These are phyloP conservation scores for Gymnogyps californianus DNA, from an alignment of 2,113 vertebrate genomes.

Conservation along the genomic window DNA sequence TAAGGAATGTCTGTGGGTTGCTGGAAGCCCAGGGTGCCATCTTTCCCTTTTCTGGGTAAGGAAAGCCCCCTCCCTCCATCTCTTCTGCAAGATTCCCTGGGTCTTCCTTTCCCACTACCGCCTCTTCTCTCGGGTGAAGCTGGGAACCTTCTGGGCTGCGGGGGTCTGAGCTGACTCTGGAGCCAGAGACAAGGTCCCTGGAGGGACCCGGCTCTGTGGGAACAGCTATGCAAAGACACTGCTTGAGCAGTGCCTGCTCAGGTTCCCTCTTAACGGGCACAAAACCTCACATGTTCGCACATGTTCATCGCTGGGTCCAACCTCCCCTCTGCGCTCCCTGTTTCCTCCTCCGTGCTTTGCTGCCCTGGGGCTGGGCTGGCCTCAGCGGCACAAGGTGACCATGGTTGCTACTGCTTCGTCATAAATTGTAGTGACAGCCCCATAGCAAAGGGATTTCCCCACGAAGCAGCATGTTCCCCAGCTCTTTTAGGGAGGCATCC, in stretches of 20 bases:
- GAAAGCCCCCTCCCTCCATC: not conserved
- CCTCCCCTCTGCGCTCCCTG: not conserved
- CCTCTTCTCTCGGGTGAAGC: not conserved
- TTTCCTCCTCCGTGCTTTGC: not conserved
- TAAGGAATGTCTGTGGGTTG: not conserved
- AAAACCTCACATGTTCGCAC: not conserved
- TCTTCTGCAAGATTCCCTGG: not conserved
- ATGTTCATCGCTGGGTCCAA: not conserved
- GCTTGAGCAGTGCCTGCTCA: not conserved
- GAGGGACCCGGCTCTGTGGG: not conserved
- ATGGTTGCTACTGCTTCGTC: slow-evolving; percentile 9
- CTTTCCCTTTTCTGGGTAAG: not conserved
- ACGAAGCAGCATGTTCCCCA: not conserved
- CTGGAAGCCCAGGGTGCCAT: not conserved
- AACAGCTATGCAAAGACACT: slow-evolving; percentile 12
- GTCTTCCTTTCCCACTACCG: not conserved
- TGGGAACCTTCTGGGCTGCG: not conserved
- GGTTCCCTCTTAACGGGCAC: not conserved
- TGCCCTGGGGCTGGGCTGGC: not conserved
- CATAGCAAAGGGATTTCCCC: not conserved
- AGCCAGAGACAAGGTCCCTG: not conserved
- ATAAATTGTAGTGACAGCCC: not conserved
- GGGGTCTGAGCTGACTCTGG: slow-evolving; percentile 19
- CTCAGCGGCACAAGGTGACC: not conserved
- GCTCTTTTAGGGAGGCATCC: not conserved